Conservation (phyloP, 1,140 invertebrate species). For the Lordiphosa collinella region DNA sequence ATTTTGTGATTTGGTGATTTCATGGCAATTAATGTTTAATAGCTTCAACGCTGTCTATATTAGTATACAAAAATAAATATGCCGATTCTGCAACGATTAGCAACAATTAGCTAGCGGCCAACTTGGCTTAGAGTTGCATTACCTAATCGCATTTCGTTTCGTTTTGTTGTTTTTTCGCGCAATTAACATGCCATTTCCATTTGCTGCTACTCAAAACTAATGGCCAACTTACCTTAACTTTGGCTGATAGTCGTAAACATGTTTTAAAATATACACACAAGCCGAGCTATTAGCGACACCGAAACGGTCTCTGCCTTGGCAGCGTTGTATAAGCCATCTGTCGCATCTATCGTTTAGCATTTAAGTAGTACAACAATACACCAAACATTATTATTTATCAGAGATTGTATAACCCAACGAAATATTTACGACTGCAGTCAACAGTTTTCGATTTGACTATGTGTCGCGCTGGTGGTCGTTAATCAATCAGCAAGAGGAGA, state of each 20-base stretch:
- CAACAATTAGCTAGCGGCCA: constrained; percentile 61
- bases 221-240: constrained; percentile 33
- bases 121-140: constrained; percentile 51
- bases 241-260: constrained; percentile 45
- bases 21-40: constrained; percentile 64
- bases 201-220: constrained; percentile 56
- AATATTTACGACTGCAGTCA: constrained; percentile 51
- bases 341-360: constrained; percentile 14
- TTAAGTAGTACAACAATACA: constrained; percentile 20
- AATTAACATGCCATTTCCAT: constrained; percentile 68
- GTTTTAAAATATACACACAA: constrained; percentile 46
- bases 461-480: constrained; percentile 30
- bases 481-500: constrained; percentile 42
- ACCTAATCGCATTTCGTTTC: constrained; percentile 55
- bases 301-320: constrained; percentile 1
- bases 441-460: neutral
- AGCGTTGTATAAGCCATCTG: constrained; percentile 26
- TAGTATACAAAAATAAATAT: constrained; percentile 41
- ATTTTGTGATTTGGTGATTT: constrained; percentile 35
- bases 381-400: constrained; percentile 50
- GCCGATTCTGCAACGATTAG: constrained; percentile 69
- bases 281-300: constrained; percentile 34
- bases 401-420: constrained; percentile 50
- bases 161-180: constrained; percentile 24
- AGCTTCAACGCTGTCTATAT: constrained; percentile 11